Percentiles rank a stretch among this genome's conserved stretches.
Conservation (phyloP, 1,140 invertebrate genomes). For the Sarcophaga bullata region DNA sequence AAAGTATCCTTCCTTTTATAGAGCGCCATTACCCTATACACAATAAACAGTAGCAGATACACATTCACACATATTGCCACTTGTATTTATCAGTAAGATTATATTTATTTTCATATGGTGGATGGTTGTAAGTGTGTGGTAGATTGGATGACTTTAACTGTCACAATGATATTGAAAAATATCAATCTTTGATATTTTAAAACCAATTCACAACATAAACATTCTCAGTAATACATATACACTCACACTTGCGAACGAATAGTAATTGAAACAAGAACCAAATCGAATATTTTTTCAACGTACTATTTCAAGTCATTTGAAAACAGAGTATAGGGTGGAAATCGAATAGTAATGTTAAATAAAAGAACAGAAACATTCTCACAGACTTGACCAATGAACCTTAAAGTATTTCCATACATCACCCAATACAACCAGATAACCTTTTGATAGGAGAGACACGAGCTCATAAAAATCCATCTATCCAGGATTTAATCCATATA, state of each 20-base stretch:
- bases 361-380: neutral
- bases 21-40: too few relatives aligned
- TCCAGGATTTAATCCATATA: too few relatives aligned
- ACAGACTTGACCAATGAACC: conserved; percentile 5
- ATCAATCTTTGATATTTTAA: conserved; percentile 21
- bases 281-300: neutral
- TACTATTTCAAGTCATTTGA: neutral
- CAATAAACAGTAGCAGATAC: too few relatives aligned
- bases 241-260: neutral
- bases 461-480: too few relatives aligned
- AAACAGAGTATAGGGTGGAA: neutral
- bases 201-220: conserved; percentile 11
- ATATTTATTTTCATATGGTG: neutral
- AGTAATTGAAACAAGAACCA: neutral
- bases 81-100: too few relatives aligned
- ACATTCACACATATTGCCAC: too few relatives aligned
- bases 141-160: neutral
- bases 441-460: neutral
- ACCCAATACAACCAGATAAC: neutral
- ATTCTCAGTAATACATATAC: neutral
- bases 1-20: neutral
- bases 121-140: neutral
- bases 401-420: neutral
- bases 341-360: neutral
- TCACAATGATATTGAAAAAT: conserved; percentile 12